phyloP scores from a whole-genome alignment of 2,888 invertebrate species.

The Ctena decussata region DNA sequence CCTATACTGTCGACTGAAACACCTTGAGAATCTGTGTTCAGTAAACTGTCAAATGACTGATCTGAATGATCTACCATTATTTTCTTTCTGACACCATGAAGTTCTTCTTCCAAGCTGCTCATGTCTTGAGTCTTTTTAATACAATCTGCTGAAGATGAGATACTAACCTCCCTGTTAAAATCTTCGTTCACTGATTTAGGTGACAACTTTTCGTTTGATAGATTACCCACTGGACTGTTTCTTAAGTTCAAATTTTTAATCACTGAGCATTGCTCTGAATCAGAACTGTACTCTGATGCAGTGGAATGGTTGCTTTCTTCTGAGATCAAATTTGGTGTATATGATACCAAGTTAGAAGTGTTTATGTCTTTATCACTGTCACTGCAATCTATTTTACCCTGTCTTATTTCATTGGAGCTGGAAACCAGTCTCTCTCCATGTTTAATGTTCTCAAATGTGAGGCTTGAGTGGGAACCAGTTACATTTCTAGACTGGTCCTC shows the following conservation, averaged over 20 bases:
- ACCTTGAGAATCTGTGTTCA: neutral
- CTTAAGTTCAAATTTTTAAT: conserved; percentile 64
- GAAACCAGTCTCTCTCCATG: conserved; percentile 15
- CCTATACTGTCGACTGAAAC: neutral
- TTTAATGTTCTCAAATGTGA: conserved; percentile 62
- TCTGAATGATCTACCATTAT: neutral
- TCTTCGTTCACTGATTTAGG: neutral
- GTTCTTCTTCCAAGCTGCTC: conserved; percentile 82
- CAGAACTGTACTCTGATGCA: conserved; percentile 76
- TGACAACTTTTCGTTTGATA: conserved; percentile 21
- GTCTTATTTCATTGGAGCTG: conserved; percentile 8
- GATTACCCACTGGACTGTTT: conserved; percentile 55
- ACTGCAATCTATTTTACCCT: neutral
- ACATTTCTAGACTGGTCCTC: conserved; percentile 36
- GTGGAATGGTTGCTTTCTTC: conserved; percentile 84
- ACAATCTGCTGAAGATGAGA: neutral
- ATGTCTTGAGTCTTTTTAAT: conserved; percentile 76
- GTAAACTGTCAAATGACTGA: neutral
- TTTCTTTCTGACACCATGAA: conserved; percentile 13
- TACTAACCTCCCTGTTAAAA: neutral
- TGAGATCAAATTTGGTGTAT: conserved; percentile 55
- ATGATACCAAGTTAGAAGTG: conserved; percentile 23
- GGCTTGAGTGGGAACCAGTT: conserved; percentile 7
- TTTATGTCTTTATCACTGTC: conserved; percentile 7
- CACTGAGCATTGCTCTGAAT: conserved; percentile 76